Evolutionary conservation across 2,888 invertebrate genomes (phyloP).

Genomic region (Trachelus stipa): DNA sequence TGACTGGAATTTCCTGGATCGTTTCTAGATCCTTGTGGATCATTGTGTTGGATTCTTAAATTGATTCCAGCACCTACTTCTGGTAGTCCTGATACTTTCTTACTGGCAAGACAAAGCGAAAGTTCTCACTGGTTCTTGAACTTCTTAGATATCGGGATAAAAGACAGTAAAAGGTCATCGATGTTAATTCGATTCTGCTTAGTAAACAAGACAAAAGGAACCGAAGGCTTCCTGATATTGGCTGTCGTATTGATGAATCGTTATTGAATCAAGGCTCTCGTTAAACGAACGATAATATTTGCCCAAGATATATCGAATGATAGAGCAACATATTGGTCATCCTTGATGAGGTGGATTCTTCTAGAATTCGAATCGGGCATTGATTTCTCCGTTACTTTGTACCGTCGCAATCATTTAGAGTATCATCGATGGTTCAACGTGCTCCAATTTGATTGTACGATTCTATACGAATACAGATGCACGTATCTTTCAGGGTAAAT

Average conservation of each 20-base stretch:
- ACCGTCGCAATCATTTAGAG: not conserved
- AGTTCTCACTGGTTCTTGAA: not conserved
- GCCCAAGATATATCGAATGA: not conserved
- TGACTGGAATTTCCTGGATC: not conserved
- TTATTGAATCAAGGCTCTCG: conserved; percentile 7
- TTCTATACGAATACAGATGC: not conserved
- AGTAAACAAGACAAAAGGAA: not conserved
- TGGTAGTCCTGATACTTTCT: not conserved
- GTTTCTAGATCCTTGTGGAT: not conserved
- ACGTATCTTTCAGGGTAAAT: not conserved
- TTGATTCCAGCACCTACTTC: not conserved
- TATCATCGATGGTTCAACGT: not conserved
- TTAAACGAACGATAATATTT: conserved; percentile 8
- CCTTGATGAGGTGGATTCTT: not conserved
- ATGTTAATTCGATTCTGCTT: not conserved
- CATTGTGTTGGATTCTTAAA: not conserved
- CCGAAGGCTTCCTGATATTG: not conserved
- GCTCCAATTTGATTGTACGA: not conserved
- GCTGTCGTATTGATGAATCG: not conserved
- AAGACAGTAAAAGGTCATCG: not conserved
- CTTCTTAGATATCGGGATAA: not conserved
- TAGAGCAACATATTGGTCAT: not conserved
- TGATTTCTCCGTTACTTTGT: not conserved
- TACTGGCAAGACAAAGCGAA: not conserved
- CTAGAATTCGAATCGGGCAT: not conserved